Percentiles rank a stretch among this genome's conserved stretches.
Evolutionary conservation across 2,113 vertebrate species (phyloP).

Genomic region (Piaya cayana): DNA sequence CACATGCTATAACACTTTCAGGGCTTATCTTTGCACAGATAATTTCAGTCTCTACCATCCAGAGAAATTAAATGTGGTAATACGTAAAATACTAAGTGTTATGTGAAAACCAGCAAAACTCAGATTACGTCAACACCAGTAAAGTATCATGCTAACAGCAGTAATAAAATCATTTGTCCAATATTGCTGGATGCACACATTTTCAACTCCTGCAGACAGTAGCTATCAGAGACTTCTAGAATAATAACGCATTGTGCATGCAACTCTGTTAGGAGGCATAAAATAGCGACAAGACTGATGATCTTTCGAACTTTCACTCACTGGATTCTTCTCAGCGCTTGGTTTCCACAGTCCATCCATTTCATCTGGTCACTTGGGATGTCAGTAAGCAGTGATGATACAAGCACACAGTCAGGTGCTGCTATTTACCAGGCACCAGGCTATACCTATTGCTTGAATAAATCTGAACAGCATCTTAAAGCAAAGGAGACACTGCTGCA

Average conservation of each 20-base stretch:
- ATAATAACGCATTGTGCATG: not conserved
- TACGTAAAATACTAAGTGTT: not conserved
- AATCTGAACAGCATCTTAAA: slow-evolving; percentile 73
- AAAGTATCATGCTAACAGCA: not conserved
- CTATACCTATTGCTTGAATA: slow-evolving; percentile 74
- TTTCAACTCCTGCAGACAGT: not conserved
- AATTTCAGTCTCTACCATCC: not conserved
- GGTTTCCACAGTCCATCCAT: slow-evolving; percentile 6
- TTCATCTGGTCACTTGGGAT: slow-evolving; percentile 55
- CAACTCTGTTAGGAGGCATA: not conserved
- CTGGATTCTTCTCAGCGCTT: not conserved
- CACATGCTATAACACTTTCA: not conserved
- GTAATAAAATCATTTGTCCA: not conserved
- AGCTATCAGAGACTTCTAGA: slow-evolving; percentile 34
- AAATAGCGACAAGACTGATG: slow-evolving; percentile 5
- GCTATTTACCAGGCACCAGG: slow-evolving; percentile 72
- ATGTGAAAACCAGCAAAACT: not conserved
- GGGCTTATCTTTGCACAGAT: not conserved
- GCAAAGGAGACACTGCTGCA: slow-evolving; percentile 69
- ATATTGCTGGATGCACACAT: not conserved
- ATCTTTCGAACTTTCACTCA: slow-evolving; percentile 49
- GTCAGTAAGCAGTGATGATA: slow-evolving; percentile 54
- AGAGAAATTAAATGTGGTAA: not conserved
- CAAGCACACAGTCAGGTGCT: slow-evolving; percentile 64
- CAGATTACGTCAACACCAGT: not conserved